Evolutionary conservation across 2,888 invertebrate species (phyloP).

Genomic region (Macropis europaea): DNA sequence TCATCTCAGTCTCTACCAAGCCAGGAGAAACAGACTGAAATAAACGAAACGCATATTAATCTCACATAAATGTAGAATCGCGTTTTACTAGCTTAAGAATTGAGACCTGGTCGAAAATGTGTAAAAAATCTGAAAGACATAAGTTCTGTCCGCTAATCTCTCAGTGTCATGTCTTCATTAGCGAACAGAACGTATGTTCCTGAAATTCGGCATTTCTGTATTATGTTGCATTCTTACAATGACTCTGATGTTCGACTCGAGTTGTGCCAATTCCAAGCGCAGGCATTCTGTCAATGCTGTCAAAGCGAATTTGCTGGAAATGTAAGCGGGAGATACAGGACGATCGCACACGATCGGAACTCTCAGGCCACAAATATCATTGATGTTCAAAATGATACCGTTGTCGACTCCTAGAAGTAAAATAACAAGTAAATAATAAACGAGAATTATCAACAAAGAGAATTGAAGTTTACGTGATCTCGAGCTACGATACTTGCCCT

Average conservation of each 20-base stretch:
- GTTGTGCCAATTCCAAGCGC: slow-evolving; percentile 77
- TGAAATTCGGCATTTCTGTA: no score
- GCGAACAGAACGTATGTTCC: no score
- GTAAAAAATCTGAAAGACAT: no score
- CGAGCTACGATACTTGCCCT: slow-evolving; percentile 41
- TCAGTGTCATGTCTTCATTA: no score
- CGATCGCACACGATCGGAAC: slow-evolving; percentile 35
- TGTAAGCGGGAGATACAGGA: slow-evolving; percentile 71
- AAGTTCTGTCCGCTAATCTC: no score
- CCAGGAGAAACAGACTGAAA: slow-evolving; percentile 84
- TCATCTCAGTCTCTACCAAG: slow-evolving; percentile 82
- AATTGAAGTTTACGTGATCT: background rate
- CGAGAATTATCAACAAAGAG: background rate
- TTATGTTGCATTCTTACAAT: slow-evolving; percentile 60
- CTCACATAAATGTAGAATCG: no score
- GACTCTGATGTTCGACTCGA: slow-evolving; percentile 73
- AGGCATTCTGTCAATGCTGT: slow-evolving; percentile 79
- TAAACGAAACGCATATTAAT: background rate
- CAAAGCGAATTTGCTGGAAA: slow-evolving; percentile 80
- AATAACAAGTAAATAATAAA: background rate
- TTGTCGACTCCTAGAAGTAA: slow-evolving; percentile 48
- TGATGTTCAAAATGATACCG: slow-evolving; percentile 62
- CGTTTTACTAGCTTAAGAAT: no score
- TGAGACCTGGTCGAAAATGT: no score
- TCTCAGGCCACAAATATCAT: slow-evolving; percentile 53